Conservation (phyloP, 2,113 vertebrate genomes). For the Rattus norvegicus region DNA sequence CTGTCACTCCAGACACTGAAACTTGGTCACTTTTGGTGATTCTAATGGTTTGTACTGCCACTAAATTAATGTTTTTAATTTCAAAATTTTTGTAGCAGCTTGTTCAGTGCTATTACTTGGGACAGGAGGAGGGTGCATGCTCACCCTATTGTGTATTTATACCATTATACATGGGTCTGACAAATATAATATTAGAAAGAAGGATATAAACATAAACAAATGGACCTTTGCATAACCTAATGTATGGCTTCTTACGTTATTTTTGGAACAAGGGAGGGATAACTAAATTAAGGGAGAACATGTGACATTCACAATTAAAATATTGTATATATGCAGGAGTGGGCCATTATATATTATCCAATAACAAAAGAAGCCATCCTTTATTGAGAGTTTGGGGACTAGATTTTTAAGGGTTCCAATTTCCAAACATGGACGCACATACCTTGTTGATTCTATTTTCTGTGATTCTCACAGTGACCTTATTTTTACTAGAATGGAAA, state of each 20-base stretch:
- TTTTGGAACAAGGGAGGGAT: background rate
- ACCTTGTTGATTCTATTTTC: constrained; percentile 31
- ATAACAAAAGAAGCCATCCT: background rate
- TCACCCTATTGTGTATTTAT: background rate
- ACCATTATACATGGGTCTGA: background rate
- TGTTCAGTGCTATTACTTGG: constrained; percentile 21
- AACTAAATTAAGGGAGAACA: background rate
- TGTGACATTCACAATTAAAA: background rate
- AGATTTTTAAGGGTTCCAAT: constrained; percentile 26
- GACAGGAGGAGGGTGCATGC: background rate
- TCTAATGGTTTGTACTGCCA: background rate
- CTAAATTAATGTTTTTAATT: constrained; percentile 38
- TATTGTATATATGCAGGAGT: background rate
- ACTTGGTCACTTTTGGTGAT: constrained; percentile 12
- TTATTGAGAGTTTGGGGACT: background rate
- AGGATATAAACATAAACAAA: background rate
- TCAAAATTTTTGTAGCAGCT: constrained; percentile 1
- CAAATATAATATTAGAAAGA: background rate
- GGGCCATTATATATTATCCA: background rate
- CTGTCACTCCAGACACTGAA: constrained; percentile 7
- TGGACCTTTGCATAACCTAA: background rate
- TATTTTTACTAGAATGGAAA: background rate
- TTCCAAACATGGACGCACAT: background rate
- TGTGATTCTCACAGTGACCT: background rate
- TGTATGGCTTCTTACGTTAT: background rate